Evolutionary conservation across 2,113 vertebrate genomes (phyloP), one percentile per base, ranked within the genome.

Genomic region (Rhinopithecus roxellana): DNA sequence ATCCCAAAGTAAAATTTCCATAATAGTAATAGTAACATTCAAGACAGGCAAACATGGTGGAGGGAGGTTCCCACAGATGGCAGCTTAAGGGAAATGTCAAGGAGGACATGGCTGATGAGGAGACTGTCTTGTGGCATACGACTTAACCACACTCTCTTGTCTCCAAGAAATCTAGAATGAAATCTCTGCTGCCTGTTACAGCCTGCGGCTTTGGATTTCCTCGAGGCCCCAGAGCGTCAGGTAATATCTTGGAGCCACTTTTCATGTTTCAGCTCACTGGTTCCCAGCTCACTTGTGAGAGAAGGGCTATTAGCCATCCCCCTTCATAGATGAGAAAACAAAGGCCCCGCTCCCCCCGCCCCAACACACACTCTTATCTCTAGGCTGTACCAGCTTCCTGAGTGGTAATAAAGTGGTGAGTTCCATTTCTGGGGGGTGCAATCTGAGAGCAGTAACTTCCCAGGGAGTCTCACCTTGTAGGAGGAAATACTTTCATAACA

Each of bases 321-420:
- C 35, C 43, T 45, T 32, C 45, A n/a, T n/a, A 55, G 55, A 43
- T 35, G 16, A 75, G 43, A 22, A 70, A 79, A 40, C 17, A 12
- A 25, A 64, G 38, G 45, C 23, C 13, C 23, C 25, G 32, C 55
- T 1, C 8, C 35, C 13, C 1, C 1, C 2, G 0, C 45, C 48
- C 45, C 48, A 50, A 50, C 48, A 50, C 48, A 30, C 5, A 8
- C 59, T 23, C 52, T 43, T 4, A 22, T n/a, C 35, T 67, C 79
- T 32, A 2, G 38, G 45, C 40, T 2, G 17, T 11, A 8, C 4
- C 8, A 14, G 48, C n/a, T 89, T 27, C 16, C 57, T 79, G 79
- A 18, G 27, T 25, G 22, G 25, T 12, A 4, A 23, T 4, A 3
- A 30, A 30, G 14, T 30, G 6, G 18, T 16, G 32, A 79, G 43